Conservation (phyloP, 1,140 invertebrate genomes). For the Leptinotarsa defecta region DNA sequence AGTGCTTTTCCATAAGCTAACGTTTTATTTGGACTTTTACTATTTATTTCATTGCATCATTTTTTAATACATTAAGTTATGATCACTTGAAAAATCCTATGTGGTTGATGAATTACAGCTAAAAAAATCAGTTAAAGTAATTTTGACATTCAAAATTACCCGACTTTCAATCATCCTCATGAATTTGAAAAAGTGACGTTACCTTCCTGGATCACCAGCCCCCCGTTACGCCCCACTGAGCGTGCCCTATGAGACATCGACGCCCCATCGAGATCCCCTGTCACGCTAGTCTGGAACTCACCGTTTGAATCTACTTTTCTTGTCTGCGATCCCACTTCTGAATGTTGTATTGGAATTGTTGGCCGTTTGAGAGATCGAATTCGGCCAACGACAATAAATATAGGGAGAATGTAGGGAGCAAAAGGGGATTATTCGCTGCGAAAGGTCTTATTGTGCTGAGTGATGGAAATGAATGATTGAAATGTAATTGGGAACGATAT, state of each 20-base stretch:
- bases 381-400: neutral
- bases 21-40: no score
- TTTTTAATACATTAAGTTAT: no score
- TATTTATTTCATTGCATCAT: no score
- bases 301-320: slow-evolving; percentile 3
- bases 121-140: no score
- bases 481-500: neutral
- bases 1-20: no score
- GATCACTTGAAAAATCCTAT: no score
- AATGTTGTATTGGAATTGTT: slow-evolving; percentile 3
- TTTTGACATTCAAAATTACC: no score
- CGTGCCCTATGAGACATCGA: slow-evolving; percentile 8
- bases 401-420: neutral
- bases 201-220: neutral
- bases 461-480: slow-evolving; percentile 3
- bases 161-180: no score
- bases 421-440: neutral
- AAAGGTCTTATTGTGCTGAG: neutral
- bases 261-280: slow-evolving; percentile 11
- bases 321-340: slow-evolving; percentile 4
- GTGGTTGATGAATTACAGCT: no score
- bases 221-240: neutral
- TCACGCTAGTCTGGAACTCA: slow-evolving; percentile 11
- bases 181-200: no score
- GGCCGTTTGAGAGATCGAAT: neutral